These are phyloP conservation scores for Solenopsis invicta DNA, from an alignment of 1,140 invertebrate genomes.

Conservation along the genomic window DNA sequence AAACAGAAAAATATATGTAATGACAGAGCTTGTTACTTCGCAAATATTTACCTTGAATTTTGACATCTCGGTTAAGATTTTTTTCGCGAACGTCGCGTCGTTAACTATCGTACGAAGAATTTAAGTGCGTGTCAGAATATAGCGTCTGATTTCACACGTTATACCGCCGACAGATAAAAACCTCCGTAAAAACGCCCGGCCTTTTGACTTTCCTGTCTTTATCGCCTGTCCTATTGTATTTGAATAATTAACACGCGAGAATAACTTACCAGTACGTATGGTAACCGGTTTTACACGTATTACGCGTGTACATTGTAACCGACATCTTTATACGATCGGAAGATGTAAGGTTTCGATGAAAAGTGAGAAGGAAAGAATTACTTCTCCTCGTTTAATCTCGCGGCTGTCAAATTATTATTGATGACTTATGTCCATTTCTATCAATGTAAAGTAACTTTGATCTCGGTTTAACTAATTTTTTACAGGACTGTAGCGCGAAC, in stretches of 20 bases:
- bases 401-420: not conserved
- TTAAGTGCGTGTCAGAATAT: not conserved
- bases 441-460: too few species aligned
- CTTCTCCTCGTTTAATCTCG: not conserved
- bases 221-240: not conserved
- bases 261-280: not conserved
- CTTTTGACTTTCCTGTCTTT: not conserved
- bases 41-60: conserved; percentile 14
- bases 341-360: not conserved
- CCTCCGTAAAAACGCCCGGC: not conserved
- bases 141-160: not conserved
- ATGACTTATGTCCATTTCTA: too few species aligned
- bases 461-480: too few species aligned
- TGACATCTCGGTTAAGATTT: not conserved
- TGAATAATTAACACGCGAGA: conserved; percentile 11
- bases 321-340: not conserved
- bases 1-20: not conserved
- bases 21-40: not conserved
- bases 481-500: too few species aligned
- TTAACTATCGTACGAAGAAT: not conserved
- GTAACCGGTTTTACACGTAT: conserved; percentile 32
- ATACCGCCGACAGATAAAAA: not conserved
- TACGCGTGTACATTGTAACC: not conserved
- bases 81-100: not conserved
- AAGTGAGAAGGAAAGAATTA: not conserved